These are phyloP conservation scores for Antheraea pernyi DNA, from an alignment of 1,140 invertebrate species.

Conservation along the genomic window DNA sequence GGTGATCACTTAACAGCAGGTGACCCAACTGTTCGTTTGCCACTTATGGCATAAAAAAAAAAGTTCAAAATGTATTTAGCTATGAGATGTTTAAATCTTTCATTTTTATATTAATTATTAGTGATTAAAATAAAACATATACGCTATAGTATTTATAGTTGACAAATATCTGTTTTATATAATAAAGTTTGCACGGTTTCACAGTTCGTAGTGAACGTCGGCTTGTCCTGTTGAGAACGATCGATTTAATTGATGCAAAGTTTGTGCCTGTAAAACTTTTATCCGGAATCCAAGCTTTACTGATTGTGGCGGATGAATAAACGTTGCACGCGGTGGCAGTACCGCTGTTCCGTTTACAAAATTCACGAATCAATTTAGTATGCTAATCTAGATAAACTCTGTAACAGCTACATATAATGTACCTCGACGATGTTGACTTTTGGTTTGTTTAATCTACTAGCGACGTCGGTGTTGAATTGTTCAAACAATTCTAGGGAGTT, in stretches of 20 bases:
- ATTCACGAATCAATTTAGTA: slow-evolving; percentile 43
- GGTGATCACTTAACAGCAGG: too few relatives aligned
- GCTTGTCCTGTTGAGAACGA: slow-evolving; percentile 10
- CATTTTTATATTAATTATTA: too few relatives aligned
- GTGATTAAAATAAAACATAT: not conserved
- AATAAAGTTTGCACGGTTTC: not conserved
- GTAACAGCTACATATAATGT: slow-evolving; percentile 26
- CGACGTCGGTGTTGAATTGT: not conserved
- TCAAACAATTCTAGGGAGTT: not conserved
- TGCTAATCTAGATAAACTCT: slow-evolving; percentile 36
- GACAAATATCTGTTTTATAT: not conserved
- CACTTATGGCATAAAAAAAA: too few relatives aligned
- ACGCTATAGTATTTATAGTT: not conserved
- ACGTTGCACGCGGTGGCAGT: slow-evolving; percentile 5
- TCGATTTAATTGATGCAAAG: slow-evolving; percentile 27
- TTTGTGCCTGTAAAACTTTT: slow-evolving; percentile 29
- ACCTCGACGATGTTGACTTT: not conserved
- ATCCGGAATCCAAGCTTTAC: slow-evolving; percentile 22
- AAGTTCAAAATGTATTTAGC: too few relatives aligned
- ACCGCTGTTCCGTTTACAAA: slow-evolving; percentile 30
- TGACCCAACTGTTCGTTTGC: too few relatives aligned
- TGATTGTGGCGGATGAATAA: slow-evolving; percentile 14
- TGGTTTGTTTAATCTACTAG: not conserved
- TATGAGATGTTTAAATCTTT: too few relatives aligned
- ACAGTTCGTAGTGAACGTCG: not conserved